These are phyloP conservation scores for Margaritifera margaritifera DNA, from an alignment of 2,888 invertebrate genomes.

Conservation along the genomic window DNA sequence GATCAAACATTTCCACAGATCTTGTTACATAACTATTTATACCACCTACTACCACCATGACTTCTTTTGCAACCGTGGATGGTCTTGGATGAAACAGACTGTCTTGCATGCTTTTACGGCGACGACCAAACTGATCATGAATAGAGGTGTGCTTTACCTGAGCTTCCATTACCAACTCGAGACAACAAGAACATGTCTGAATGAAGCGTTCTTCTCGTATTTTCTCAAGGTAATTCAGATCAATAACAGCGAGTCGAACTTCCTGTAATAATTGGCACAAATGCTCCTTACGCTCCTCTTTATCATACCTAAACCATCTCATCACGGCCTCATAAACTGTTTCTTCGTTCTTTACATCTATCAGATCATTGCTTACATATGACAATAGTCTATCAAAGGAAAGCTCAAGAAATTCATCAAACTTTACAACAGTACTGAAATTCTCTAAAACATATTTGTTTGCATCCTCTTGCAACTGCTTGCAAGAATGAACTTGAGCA, in stretches of 20 bases:
- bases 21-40: slow-evolving; percentile 58
- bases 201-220: slow-evolving; percentile 62
- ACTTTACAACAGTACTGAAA: slow-evolving; percentile 66
- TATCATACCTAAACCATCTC: slow-evolving; percentile 67
- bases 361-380: slow-evolving; percentile 68
- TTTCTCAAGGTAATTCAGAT: slow-evolving; percentile 56
- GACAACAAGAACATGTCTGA: slow-evolving; percentile 54
- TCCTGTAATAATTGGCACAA: slow-evolving; percentile 58
- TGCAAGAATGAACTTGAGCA: slow-evolving; percentile 69
- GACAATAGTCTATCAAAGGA: slow-evolving; percentile 58
- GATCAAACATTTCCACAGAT: slow-evolving; percentile 69
- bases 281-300: slow-evolving; percentile 55
- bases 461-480: slow-evolving; percentile 61
- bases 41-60: slow-evolving; percentile 69
- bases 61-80: slow-evolving; percentile 71
- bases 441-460: slow-evolving; percentile 68
- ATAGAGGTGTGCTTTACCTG: slow-evolving; percentile 61
- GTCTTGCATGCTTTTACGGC: slow-evolving; percentile 68
- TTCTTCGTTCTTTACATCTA: slow-evolving; percentile 69
- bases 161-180: slow-evolving; percentile 61
- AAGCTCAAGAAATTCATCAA: slow-evolving; percentile 69
- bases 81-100: slow-evolving; percentile 65
- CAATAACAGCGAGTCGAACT: slow-evolving; percentile 65
- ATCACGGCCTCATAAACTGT: slow-evolving; percentile 68
- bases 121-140: slow-evolving; percentile 63